phyloP scores from a whole-genome alignment of 2,797 vertebrate species.

The Cossypha niveicapilla region DNA sequence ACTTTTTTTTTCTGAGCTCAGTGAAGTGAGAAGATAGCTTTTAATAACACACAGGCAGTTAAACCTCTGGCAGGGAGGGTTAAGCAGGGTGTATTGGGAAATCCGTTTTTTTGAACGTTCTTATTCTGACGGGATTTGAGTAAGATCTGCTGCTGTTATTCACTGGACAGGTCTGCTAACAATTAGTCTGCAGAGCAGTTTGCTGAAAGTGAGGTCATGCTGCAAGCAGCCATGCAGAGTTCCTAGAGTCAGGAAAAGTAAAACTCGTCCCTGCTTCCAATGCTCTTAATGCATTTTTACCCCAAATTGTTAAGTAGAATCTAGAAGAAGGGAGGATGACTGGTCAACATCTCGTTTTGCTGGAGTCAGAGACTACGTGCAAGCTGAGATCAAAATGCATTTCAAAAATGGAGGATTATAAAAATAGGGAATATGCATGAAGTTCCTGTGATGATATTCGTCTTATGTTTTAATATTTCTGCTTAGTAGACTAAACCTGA shows the following conservation, averaged over 20 bases:
- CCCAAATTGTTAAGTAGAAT: neutral
- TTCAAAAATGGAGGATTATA: neutral
- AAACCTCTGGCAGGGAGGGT: neutral
- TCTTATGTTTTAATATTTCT: neutral
- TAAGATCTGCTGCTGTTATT: neutral
- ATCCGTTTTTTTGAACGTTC: neutral
- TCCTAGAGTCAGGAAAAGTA: neutral
- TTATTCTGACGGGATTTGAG: neutral
- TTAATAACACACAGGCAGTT: neutral
- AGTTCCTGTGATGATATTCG: neutral
- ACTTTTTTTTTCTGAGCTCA: neutral
- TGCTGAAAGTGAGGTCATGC: neutral
- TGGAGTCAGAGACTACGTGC: neutral
- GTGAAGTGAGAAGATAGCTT: neutral
- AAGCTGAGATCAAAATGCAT: neutral
- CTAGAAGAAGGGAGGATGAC: neutral
- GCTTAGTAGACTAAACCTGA: neutral
- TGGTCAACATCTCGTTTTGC: neutral
- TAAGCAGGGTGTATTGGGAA: neutral
- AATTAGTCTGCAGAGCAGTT: neutral
- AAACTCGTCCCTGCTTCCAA: neutral
- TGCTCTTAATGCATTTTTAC: neutral
- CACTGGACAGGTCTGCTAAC: neutral
- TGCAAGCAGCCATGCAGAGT: neutral
- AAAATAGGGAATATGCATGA: neutral